Evolutionary conservation across 2,888 invertebrate species (phyloP).

Genomic region (Phlogophora meticulosa): DNA sequence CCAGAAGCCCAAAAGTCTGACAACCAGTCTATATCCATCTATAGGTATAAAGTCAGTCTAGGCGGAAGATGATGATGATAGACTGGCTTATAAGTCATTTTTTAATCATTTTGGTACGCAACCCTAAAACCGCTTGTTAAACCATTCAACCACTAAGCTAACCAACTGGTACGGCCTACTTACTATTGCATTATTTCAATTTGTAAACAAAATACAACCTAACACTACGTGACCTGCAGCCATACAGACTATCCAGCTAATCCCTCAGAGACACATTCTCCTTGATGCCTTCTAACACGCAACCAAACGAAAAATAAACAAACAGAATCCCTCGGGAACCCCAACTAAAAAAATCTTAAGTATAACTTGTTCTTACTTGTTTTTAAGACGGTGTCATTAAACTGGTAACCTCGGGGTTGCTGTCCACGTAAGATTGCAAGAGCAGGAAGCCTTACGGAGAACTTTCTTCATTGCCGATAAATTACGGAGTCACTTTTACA

Average conservation of each 20-base stretch:
- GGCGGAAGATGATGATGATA: too few relatives aligned
- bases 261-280: slow-evolving; percentile 54
- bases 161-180: slow-evolving; percentile 2
- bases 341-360: slow-evolving; percentile 58
- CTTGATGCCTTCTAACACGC: slow-evolving; percentile 59
- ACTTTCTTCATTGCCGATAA: slow-evolving; percentile 87
- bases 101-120: too few relatives aligned
- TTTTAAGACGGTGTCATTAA: slow-evolving; percentile 72
- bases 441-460: slow-evolving; percentile 74
- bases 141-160: slow-evolving; percentile 1
- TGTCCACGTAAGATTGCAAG: slow-evolving; percentile 83
- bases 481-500: slow-evolving; percentile 89
- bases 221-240: slow-evolving; percentile 53
- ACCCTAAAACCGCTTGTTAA: not conserved
- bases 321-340: slow-evolving; percentile 31
- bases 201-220: slow-evolving; percentile 50
- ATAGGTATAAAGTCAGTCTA: too few relatives aligned
- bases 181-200: slow-evolving; percentile 49
- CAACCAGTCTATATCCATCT: too few relatives aligned
- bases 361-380: slow-evolving; percentile 59
- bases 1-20: too few relatives aligned
- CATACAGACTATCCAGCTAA: slow-evolving; percentile 41
- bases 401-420: slow-evolving; percentile 61
- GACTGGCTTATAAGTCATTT: too few relatives aligned
- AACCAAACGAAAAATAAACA: slow-evolving; percentile 56